phyloP scores from a whole-genome alignment of 2,113 vertebrate species.

The Gobiocypris rarus region DNA sequence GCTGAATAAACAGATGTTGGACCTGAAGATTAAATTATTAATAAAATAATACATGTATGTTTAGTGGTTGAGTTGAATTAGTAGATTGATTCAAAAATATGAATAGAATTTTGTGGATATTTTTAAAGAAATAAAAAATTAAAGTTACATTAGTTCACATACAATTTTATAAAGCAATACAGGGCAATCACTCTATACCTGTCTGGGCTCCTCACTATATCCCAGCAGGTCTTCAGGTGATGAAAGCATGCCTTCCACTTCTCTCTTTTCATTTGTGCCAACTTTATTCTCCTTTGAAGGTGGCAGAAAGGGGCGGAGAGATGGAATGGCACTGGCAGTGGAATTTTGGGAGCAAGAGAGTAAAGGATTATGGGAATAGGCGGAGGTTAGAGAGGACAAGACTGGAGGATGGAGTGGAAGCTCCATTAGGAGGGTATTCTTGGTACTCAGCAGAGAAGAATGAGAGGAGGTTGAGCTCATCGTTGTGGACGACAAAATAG shows the following conservation, averaged over 20 bases:
- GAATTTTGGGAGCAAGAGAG: constrained; percentile 40
- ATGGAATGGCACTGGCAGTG: constrained; percentile 28
- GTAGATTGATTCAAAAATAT: neutral
- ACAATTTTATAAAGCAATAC: neutral
- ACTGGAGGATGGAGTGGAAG: neutral
- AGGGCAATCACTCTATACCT: constrained; percentile 58
- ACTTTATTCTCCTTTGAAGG: constrained; percentile 9
- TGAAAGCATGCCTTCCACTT: constrained; percentile 44
- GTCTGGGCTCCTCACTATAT: constrained; percentile 48
- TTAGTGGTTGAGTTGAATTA: no score
- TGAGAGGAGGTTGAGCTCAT: constrained; percentile 51
- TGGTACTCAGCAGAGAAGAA: constrained; percentile 65
- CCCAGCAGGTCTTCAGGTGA: constrained; percentile 47
- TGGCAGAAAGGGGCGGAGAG: constrained; percentile 19
- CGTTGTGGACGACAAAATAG: constrained; percentile 59
- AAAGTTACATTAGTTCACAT: neutral
- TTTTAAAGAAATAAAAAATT: no score
- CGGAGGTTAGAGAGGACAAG: constrained; percentile 33
- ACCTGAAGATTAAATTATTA: no score
- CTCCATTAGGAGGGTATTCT: constrained; percentile 61
- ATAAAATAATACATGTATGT: no score
- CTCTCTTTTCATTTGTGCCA: neutral
- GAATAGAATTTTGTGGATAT: neutral
- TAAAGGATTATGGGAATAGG: constrained; percentile 34
- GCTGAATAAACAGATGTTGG: no score